Evolutionary conservation across 2,797 vertebrate species (phyloP), one percentile per base, ranked within the genome.

Genomic region (Phrynocephalus guinanensis): DNA sequence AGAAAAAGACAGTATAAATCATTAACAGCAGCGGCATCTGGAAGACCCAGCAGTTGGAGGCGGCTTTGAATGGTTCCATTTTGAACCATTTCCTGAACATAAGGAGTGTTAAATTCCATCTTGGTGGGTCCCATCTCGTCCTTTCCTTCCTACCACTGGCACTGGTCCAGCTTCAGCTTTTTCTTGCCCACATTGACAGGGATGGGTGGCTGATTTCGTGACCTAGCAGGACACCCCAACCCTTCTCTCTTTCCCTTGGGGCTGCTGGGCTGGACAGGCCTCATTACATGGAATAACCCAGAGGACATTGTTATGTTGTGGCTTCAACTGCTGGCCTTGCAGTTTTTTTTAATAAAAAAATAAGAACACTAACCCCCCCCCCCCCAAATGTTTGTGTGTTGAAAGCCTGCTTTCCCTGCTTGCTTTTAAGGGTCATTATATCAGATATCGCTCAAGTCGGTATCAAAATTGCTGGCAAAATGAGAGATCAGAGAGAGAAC

Each of bases 381-480:
- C 44, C n/a, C n/a, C n/a, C 15, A 84, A 82, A 52, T 63, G 72
- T 11, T 79, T 63, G 6, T 48, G 90, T 94, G 67, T 73, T 94
- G 92, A 92, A 85, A 73, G 86, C 44, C 30, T 83, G 52, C 1
- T 22, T 82, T 89, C 89, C 71, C 60, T 38, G 48, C 24, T n/a
- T 90, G 66, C 88, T 90, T 90, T 87, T 91, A 91, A 91, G 89
- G 88, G 79, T 56, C 93, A 67, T 95, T 93, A 94, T 89, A 89
- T 87, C 92, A 91, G 94, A 91, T 92, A 93, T 91, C 88, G 90
- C 85, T 96, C 95, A 94, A 95, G 89, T 18, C 76, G 89, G 48
- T 91, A 88, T 87, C 28, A 85, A 92, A 90, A 93, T 92, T 90
- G 90, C 88, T 87, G 90, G 91, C 80, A 88, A 67, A 83, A 82